A percentile compares a stretch with the other conserved stretches of the same genome.
These are phyloP conservation scores for Zootermopsis nevadensis DNA, from an alignment of 2,888 invertebrate genomes.

Conservation along the genomic window DNA sequence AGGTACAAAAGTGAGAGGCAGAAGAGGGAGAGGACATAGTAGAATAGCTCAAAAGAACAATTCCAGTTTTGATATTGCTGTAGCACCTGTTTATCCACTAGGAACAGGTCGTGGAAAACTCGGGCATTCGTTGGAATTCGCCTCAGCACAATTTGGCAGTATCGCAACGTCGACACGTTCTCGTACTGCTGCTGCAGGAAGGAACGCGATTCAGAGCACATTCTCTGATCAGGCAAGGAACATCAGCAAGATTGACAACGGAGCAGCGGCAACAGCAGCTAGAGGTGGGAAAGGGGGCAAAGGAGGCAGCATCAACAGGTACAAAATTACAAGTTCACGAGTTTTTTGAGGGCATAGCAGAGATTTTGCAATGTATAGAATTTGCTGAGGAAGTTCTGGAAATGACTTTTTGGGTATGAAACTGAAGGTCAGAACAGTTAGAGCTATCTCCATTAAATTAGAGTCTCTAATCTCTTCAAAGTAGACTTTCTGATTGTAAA, in stretches of 20 bases:
- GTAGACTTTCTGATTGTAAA: too few relatives aligned
- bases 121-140: background rate
- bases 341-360: background rate
- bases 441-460: too few relatives aligned
- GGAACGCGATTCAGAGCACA: background rate
- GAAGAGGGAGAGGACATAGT: conserved; percentile 18
- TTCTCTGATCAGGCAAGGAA: background rate
- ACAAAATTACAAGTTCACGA: background rate
- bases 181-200: conserved; percentile 15
- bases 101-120: background rate
- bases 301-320: conserved; percentile 21
- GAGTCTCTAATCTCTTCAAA: too few relatives aligned
- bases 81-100: background rate
- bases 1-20: conserved; percentile 22
- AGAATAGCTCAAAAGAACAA: background rate
- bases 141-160: background rate
- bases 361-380: too few relatives aligned
- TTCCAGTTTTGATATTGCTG: background rate
- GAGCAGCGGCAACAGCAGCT: conserved; percentile 4
- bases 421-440: too few relatives aligned
- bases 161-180: conserved; percentile 32
- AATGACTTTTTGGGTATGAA: too few relatives aligned
- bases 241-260: conserved; percentile 31
- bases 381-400: too few relatives aligned
- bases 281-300: conserved; percentile 13